phyloP scores from a whole-genome alignment of 2,888 invertebrate genomes.

The Cephalotes varians region DNA sequence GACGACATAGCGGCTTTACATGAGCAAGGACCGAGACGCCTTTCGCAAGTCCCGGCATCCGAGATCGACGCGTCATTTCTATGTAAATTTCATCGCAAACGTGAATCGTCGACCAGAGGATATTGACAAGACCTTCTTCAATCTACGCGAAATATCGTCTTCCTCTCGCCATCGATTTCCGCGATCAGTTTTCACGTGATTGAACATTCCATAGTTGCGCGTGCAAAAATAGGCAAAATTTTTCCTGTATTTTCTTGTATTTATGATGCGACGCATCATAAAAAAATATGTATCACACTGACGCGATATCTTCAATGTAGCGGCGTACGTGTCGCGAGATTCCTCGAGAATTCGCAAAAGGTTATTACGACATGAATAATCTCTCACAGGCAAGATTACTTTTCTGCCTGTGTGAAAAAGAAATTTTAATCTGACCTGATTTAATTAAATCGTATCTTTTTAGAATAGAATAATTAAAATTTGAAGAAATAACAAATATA shows the following conservation, averaged over 20 bases:
- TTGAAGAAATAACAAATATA: background rate
- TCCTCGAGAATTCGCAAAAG: background rate
- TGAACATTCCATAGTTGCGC: background rate
- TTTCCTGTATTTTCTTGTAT: no score
- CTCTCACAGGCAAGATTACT: background rate
- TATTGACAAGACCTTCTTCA: constrained; percentile 48
- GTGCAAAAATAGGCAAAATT: background rate
- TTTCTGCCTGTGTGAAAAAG: background rate
- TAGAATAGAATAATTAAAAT: background rate
- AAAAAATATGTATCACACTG: background rate
- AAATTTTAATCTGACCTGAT: background rate
- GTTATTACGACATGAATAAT: background rate
- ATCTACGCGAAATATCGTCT: constrained; percentile 53
- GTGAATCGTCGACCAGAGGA: constrained; percentile 41
- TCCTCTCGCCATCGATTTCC: constrained; percentile 56
- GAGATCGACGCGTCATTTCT: constrained; percentile 78
- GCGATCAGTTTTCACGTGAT: constrained; percentile 9
- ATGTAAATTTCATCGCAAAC: constrained; percentile 77
- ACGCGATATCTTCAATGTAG: background rate
- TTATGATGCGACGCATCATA: background rate
- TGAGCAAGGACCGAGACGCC: constrained; percentile 32
- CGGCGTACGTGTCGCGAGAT: background rate
- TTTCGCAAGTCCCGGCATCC: constrained; percentile 71
- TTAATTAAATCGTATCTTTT: background rate
- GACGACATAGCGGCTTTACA: constrained; percentile 38